A percentile compares a stretch with the other conserved stretches of the same genome.
Conservation (phyloP, 2,888 invertebrate species). For the Andricus quercusramuli region DNA sequence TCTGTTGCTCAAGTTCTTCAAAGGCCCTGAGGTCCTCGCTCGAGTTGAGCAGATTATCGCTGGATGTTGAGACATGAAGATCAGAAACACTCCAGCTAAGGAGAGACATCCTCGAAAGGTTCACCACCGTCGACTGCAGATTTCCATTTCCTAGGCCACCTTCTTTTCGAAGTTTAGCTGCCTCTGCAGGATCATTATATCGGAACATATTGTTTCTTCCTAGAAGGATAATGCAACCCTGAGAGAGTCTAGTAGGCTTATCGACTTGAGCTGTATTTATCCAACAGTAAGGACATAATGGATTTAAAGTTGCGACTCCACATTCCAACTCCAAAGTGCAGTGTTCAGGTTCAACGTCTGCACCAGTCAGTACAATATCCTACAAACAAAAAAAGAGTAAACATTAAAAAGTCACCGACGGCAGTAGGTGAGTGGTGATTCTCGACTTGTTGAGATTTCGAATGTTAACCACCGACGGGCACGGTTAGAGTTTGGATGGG, state of each 20-base stretch:
- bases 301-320: conserved; percentile 88
- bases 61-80: conserved; percentile 82
- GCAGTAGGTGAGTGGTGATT: no score
- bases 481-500: no score
- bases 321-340: conserved; percentile 86
- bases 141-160: conserved; percentile 83
- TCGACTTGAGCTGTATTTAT: conserved; percentile 90
- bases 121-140: conserved; percentile 80
- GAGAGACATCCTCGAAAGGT: conserved; percentile 89
- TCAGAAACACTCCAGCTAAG: conserved; percentile 91
- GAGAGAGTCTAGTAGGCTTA: conserved; percentile 88
- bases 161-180: conserved; percentile 89
- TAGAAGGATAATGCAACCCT: conserved; percentile 89
- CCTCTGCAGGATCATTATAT: conserved; percentile 94
- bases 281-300: conserved; percentile 87
- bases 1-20: conserved; percentile 76
- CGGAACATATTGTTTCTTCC: conserved; percentile 91
- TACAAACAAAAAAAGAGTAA: conserved; percentile 72
- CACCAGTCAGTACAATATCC: conserved; percentile 89
- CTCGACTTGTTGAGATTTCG: no score
- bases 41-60: conserved; percentile 74
- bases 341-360: conserved; percentile 89
- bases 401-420: neutral
- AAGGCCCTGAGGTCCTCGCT: conserved; percentile 75
- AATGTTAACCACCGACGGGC: no score